Conservation (phyloP, 1,140 invertebrate species). For the Stegodyphus mimosarum region DNA sequence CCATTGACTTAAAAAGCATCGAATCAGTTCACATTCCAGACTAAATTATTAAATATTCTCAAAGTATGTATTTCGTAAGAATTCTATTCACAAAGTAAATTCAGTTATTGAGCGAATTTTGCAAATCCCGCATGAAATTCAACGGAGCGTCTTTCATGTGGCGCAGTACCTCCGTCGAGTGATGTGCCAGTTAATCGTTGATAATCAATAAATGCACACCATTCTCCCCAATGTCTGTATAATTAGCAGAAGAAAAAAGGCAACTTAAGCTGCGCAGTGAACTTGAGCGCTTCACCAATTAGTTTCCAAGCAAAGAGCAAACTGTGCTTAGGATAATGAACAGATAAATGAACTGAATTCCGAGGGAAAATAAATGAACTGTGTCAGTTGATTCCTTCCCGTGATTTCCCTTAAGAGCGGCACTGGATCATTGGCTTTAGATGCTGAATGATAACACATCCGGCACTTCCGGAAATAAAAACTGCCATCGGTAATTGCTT, state of each 20-base stretch:
- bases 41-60: too few species aligned
- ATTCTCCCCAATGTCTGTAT: slow-evolving; percentile 39
- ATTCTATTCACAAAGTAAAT: too few species aligned
- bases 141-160: too few species aligned
- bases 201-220: slow-evolving; percentile 13
- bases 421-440: slow-evolving; percentile 55
- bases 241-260: slow-evolving; percentile 47
- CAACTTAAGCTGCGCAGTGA: slow-evolving; percentile 18
- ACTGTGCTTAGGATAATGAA: slow-evolving; percentile 57
- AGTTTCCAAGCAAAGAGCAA: slow-evolving; percentile 52
- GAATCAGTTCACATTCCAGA: too few species aligned
- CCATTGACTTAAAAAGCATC: too few species aligned
- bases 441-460: slow-evolving; percentile 60
- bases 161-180: too few species aligned
- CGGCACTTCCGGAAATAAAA: slow-evolving; percentile 46
- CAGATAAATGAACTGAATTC: slow-evolving; percentile 58
- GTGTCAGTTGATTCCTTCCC: slow-evolving; percentile 57
- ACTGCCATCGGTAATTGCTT: slow-evolving; percentile 56
- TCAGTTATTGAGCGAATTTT: too few species aligned
- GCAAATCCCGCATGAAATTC: too few species aligned
- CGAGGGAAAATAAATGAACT: slow-evolving; percentile 58
- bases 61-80: too few species aligned
- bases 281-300: slow-evolving; percentile 55
- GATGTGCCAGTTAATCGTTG: background rate
- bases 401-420: slow-evolving; percentile 53